phyloP scores from a whole-genome alignment of 2,888 invertebrate species.

The Drosophila rubida region DNA sequence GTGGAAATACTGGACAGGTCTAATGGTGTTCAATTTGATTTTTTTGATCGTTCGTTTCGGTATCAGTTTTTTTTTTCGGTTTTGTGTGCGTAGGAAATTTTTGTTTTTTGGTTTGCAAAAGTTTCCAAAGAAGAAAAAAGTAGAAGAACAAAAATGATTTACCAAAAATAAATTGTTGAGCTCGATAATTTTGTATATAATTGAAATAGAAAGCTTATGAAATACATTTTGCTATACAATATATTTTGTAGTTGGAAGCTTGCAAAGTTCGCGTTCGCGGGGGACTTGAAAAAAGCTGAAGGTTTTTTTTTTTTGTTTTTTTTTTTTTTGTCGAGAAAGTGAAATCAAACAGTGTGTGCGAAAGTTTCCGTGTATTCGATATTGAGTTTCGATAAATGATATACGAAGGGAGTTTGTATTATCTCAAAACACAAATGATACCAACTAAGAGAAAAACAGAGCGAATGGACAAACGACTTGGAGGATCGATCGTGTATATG shows the following conservation, averaged over 20 bases:
- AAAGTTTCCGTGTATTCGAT: slow-evolving; percentile 33
- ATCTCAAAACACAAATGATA: slow-evolving; percentile 31
- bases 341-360: slow-evolving; percentile 46
- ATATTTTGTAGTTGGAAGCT: slow-evolving; percentile 36
- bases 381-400: slow-evolving; percentile 29
- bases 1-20: slow-evolving; percentile 86
- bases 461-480: slow-evolving; percentile 20
- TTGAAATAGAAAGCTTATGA: slow-evolving; percentile 58
- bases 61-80: slow-evolving; percentile 14
- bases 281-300: slow-evolving; percentile 48
- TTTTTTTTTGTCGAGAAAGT: slow-evolving; percentile 3
- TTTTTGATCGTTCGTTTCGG: slow-evolving; percentile 20
- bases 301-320: too few species aligned
- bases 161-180: slow-evolving; percentile 68
- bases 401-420: not conserved
- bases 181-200: slow-evolving; percentile 52
- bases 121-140: slow-evolving; percentile 66
- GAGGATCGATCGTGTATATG: slow-evolving; percentile 2
- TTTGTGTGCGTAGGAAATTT: slow-evolving; percentile 40
- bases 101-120: slow-evolving; percentile 31
- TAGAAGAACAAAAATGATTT: slow-evolving; percentile 74
- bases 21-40: slow-evolving; percentile 55
- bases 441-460: slow-evolving; percentile 24
- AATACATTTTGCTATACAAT: slow-evolving; percentile 44
- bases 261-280: slow-evolving; percentile 38